These are phyloP conservation scores for Otis tarda DNA, from an alignment of 2,113 vertebrate genomes.

Conservation along the genomic window DNA sequence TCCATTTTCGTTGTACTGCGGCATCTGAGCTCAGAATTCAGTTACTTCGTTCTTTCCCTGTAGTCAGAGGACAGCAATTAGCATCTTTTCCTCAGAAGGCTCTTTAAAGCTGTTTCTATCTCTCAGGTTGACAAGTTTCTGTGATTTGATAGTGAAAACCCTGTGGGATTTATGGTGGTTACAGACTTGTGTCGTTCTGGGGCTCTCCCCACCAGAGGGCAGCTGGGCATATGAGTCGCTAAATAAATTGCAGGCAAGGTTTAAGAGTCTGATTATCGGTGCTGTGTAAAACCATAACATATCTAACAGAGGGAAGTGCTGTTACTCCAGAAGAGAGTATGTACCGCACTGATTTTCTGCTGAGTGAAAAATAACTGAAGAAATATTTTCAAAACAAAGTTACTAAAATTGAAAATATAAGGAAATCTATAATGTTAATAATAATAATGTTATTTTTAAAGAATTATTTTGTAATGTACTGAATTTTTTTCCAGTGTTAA, in stretches of 20 bases:
- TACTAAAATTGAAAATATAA: neutral
- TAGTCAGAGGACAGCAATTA: neutral
- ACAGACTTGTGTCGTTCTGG: neutral
- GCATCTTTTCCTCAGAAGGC: neutral
- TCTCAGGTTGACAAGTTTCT: neutral
- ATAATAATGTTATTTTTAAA: neutral
- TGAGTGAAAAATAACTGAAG: neutral
- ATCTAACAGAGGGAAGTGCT: neutral
- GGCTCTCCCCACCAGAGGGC: conserved; percentile 21
- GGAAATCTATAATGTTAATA: neutral
- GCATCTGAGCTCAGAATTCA: neutral
- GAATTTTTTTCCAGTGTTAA: neutral
- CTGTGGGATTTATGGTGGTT: neutral
- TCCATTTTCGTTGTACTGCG: neutral
- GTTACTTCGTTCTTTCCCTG: neutral
- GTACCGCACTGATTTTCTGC: neutral
- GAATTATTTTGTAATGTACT: neutral
- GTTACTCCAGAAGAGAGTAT: neutral
- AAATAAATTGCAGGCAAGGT: neutral
- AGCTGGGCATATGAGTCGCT: neutral
- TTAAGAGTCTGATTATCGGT: neutral
- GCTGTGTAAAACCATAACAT: neutral
- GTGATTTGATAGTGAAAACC: neutral
- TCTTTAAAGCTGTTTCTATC: neutral
- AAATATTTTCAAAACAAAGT: neutral